Evolutionary conservation across 2,113 vertebrate genomes (phyloP), one percentile per base, ranked within the genome.

Genomic region (Leptobrachium ailaonicum): DNA sequence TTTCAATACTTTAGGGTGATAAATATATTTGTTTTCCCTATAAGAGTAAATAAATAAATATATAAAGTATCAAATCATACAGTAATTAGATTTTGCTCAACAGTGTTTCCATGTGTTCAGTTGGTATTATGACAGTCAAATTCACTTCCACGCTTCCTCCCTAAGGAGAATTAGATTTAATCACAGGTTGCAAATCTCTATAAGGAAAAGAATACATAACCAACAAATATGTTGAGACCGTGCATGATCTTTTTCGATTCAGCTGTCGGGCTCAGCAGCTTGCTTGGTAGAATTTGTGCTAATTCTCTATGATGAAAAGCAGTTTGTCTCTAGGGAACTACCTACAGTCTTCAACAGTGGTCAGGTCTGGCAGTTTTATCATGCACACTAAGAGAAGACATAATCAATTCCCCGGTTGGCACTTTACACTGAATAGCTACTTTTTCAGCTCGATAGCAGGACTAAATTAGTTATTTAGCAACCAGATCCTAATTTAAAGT

Each of bases 381-480:
- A 92, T 89, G 83, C 90, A 88, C 88, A 85, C 91, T 90, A 90
- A 90, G 88, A 92, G 87, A 86, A 91, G 91, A 94, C 87, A 93
- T 94, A 95, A 95, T 95, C 92, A 94, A 93, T 93, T 94, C 94
- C 94, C 93, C 84, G 87, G 92, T 87, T 91, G 90, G 91, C 93
- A 92, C 90, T 95, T 92, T 90, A 88, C 82, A 73, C 91, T 90
- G 94, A 94, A 95, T 94, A 91, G 89, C 89, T 88, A 92, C 90
- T 94, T 94, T 94, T 94, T 95, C 94, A 93, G 93, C 89, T 89
- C 93, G 93, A 94, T 93, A 93, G 93, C 90, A 88, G 86, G 90
- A 89, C 92, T 94, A 93, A 94, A 95, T 94, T 95, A 95, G 92
- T 94, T 94, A 94, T 93, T 95, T 93, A 93, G 92, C 90, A 92